phyloP scores from a whole-genome alignment of 2,888 invertebrate species.

The Drosophila percnosoma region DNA sequence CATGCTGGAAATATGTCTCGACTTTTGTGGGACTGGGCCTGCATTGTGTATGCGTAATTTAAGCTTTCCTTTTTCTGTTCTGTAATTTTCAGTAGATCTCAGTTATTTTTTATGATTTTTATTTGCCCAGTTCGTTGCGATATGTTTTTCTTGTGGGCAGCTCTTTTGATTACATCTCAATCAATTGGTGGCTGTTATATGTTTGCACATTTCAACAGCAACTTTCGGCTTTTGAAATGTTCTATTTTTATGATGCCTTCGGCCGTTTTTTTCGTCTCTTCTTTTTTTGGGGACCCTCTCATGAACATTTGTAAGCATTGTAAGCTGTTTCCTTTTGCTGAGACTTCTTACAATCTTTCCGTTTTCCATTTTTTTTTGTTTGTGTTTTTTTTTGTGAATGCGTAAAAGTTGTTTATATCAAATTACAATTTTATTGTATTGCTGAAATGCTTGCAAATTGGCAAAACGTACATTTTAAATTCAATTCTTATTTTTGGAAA shows the following conservation, averaged over 20 bases:
- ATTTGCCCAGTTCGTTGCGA: constrained; percentile 29
- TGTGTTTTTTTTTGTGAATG: constrained; percentile 20
- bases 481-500: constrained; percentile 41
- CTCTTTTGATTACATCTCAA: constrained; percentile 79
- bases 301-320: constrained; percentile 71
- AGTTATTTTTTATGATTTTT: constrained; percentile 43
- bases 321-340: constrained; percentile 47
- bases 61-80: constrained; percentile 32
- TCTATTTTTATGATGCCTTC: constrained; percentile 72
- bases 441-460: constrained; percentile 49
- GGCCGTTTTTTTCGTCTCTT: constrained; percentile 45
- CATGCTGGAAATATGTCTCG: constrained; percentile 10
- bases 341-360: constrained; percentile 20
- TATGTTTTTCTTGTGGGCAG: constrained; percentile 28
- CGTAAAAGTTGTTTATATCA: constrained; percentile 71
- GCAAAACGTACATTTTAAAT: constrained; percentile 54
- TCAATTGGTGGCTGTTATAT: constrained; percentile 80
- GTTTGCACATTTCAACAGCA: constrained; percentile 73
- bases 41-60: constrained; percentile 67
- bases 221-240: constrained; percentile 69
- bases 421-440: constrained; percentile 74
- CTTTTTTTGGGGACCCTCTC: constrained; percentile 26
- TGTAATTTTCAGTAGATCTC: constrained; percentile 25
- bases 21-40: constrained; percentile 3
- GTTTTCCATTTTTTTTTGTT: constrained; percentile 21